Conservation (phyloP, 2,113 vertebrate genomes). For the Triplophysa tibetana region DNA sequence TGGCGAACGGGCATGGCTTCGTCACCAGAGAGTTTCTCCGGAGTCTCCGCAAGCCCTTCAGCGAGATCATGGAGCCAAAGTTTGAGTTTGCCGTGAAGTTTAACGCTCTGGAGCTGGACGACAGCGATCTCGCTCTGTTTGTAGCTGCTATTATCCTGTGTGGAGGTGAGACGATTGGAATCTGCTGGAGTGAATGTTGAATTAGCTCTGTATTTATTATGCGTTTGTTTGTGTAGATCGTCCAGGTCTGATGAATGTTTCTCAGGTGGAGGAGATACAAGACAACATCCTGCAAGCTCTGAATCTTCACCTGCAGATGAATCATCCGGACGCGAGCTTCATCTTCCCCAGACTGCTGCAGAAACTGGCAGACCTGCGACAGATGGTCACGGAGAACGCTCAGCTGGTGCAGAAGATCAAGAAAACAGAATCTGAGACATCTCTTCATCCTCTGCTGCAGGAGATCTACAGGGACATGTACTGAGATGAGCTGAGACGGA, state of each 20-base stretch:
- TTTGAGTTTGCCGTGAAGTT: slow-evolving; percentile 89
- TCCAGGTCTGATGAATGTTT: slow-evolving; percentile 84
- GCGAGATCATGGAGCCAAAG: slow-evolving; percentile 87
- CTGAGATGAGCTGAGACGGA: slow-evolving; percentile 53
- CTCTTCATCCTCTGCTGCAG: slow-evolving; percentile 85
- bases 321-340: slow-evolving; percentile 82
- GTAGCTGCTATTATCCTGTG: slow-evolving; percentile 88
- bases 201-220: background rate
- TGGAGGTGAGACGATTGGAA: slow-evolving; percentile 72
- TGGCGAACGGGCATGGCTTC: slow-evolving; percentile 83
- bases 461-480: slow-evolving; percentile 94
- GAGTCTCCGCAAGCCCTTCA: slow-evolving; percentile 85
- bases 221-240: slow-evolving; percentile 72
- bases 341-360: slow-evolving; percentile 90
- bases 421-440: slow-evolving; percentile 84
- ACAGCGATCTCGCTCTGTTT: slow-evolving; percentile 86
- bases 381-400: slow-evolving; percentile 86
- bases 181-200: too few relatives aligned
- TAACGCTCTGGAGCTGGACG: slow-evolving; percentile 85
- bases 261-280: slow-evolving; percentile 86
- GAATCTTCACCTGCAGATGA: slow-evolving; percentile 82
- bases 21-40: slow-evolving; percentile 87
- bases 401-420: slow-evolving; percentile 89
- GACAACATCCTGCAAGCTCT: slow-evolving; percentile 84
- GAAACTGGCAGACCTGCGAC: slow-evolving; percentile 87